A percentile compares a stretch with the other conserved stretches of the same genome.
phyloP scores from a whole-genome alignment of 2,113 vertebrate species.

The Uropsilus gracilis region DNA sequence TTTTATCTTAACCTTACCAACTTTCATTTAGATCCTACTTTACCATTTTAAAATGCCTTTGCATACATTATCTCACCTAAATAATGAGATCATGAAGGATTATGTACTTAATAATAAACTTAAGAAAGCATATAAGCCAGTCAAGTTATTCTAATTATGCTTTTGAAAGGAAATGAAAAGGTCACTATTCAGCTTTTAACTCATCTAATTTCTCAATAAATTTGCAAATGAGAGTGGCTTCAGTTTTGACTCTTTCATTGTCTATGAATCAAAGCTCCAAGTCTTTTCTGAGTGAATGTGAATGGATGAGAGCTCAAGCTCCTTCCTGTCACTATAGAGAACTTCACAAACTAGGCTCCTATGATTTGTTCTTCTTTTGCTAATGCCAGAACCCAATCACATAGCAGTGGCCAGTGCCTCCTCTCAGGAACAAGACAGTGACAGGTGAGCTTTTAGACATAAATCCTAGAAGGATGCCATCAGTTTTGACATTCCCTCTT shows the following conservation, averaged over 20 bases:
- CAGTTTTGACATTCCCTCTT: neutral
- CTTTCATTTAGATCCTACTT: neutral
- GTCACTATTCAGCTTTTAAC: neutral
- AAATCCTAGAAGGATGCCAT: neutral
- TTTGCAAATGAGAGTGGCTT: neutral
- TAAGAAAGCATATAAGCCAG: neutral
- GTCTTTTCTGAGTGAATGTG: neutral
- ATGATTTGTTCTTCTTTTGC: neutral
- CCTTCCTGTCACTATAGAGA: neutral
- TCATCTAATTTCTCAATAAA: neutral
- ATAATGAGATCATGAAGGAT: neutral
- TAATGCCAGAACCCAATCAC: neutral
- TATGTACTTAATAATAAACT: neutral
- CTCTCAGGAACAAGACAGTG: neutral
- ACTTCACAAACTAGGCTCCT: neutral
- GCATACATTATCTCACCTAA: neutral
- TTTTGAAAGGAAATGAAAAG: slow-evolving; percentile 28
- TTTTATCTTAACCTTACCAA: neutral
- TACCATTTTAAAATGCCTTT: neutral
- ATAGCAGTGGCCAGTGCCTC: neutral
- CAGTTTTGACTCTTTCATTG: neutral
- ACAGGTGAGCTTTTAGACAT: neutral
- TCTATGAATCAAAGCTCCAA: neutral
- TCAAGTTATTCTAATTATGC: neutral
- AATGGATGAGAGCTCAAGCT: neutral